phyloP scores from a whole-genome alignment of 1,140 invertebrate genomes.

The Polyergus mexicanus region DNA sequence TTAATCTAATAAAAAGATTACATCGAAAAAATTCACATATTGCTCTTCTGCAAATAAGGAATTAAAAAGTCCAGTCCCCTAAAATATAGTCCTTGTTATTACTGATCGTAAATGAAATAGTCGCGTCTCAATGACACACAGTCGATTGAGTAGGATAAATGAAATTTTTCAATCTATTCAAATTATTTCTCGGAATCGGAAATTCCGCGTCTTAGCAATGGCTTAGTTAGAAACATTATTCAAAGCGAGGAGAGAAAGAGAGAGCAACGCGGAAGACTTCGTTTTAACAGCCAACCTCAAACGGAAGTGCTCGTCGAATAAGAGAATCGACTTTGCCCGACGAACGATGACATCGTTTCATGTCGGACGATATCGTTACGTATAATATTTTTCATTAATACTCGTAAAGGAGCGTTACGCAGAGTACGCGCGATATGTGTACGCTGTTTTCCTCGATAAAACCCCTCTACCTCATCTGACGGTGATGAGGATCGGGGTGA shows the following conservation, averaged over 20 bases:
- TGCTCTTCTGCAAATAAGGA: not conserved
- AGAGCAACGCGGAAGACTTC: not conserved
- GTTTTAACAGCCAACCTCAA: conserved; percentile 10
- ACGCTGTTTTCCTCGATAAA: conserved; percentile 59
- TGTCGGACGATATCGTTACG: conserved; percentile 24
- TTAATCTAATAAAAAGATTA: not conserved
- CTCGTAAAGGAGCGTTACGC: conserved; percentile 40
- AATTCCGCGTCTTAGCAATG: not conserved
- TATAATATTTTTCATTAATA: conserved; percentile 67
- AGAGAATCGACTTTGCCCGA: conserved; percentile 15
- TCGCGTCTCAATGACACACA: not conserved
- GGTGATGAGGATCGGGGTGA: conserved; percentile 27
- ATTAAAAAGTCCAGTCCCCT: not conserved
- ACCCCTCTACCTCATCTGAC: conserved; percentile 51
- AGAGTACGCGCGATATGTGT: not conserved
- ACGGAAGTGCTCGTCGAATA: conserved; percentile 43
- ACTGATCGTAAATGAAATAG: conserved; percentile 1
- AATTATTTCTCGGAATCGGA: not conserved
- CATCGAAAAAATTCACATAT: not conserved
- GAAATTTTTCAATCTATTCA: not conserved
- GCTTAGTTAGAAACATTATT: conserved; percentile 45
- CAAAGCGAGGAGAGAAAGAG: not conserved
- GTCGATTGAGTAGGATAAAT: not conserved
- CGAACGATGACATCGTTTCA: conserved; percentile 44
- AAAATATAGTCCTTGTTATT: not conserved